phyloP scores from a whole-genome alignment of 2,888 invertebrate genomes.

The Spodoptera littoralis region DNA sequence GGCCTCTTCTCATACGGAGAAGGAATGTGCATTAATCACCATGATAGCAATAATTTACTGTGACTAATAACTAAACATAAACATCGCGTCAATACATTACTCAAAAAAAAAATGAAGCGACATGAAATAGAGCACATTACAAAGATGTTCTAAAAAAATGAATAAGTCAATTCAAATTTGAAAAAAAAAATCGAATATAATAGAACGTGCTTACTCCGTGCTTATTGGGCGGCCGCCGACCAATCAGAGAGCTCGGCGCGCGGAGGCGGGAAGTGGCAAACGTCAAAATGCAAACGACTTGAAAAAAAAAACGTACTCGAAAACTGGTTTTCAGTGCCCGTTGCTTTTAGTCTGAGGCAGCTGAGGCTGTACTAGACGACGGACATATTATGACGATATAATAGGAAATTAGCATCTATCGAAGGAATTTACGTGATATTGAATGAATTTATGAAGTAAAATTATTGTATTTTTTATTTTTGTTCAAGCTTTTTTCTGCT shows the following conservation, averaged over 20 bases:
- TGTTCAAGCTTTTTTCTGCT: too few species aligned
- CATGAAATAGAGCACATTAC: too few species aligned
- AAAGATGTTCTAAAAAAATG: constrained; percentile 33
- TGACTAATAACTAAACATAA: too few species aligned
- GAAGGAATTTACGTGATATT: constrained; percentile 23
- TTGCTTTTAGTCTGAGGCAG: constrained; percentile 71
- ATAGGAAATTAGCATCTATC: constrained; percentile 26
- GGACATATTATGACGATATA: constrained; percentile 36
- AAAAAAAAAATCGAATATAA: constrained; percentile 61
- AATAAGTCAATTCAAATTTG: constrained; percentile 42
- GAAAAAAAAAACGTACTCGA: constrained; percentile 42
- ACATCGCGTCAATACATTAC: too few species aligned
- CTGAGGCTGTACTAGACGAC: constrained; percentile 52
- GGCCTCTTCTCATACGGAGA: too few species aligned
- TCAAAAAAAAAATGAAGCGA: too few species aligned
- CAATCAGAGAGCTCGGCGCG: constrained; percentile 71
- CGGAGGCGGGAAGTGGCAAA: constrained; percentile 86
- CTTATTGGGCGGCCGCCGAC: constrained; percentile 72
- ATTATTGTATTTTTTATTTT: background rate
- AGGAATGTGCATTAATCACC: too few species aligned
- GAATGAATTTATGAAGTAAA: constrained; percentile 15
- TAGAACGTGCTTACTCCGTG: constrained; percentile 65
- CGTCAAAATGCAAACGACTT: constrained; percentile 84
- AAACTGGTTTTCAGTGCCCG: constrained; percentile 75
- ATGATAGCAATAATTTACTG: too few species aligned